Percentiles rank a stretch among this genome's conserved stretches.
These are phyloP conservation scores for Drosophila greeni DNA, from an alignment of 2,888 invertebrate genomes.

Conservation along the genomic window DNA sequence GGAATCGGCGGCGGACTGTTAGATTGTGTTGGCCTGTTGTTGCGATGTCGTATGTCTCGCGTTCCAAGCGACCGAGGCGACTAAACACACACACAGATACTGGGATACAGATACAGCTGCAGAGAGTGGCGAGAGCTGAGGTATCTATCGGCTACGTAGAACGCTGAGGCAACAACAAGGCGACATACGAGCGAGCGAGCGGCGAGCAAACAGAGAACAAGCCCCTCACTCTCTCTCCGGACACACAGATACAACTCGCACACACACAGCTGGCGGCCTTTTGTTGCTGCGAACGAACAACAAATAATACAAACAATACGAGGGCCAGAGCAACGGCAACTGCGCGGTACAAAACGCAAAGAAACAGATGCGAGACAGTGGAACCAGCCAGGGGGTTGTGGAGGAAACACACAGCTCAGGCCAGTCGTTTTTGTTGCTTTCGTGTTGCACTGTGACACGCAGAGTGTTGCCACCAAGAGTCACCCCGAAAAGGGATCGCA, in stretches of 20 bases:
- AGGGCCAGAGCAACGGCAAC: constrained; percentile 63
- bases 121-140: constrained; percentile 30
- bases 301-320: constrained; percentile 73
- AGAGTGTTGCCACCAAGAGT: neutral
- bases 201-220: constrained; percentile 68
- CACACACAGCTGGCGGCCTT: constrained; percentile 55
- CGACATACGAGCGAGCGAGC: constrained; percentile 19
- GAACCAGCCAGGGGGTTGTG: constrained; percentile 39
- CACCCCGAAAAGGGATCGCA: neutral
- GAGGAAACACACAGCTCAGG: constrained; percentile 18
- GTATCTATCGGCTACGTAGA: constrained; percentile 74
- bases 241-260: constrained; percentile 24
- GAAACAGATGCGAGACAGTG: constrained; percentile 59
- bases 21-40: constrained; percentile 54
- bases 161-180: constrained; percentile 60
- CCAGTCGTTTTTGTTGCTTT: constrained; percentile 54
- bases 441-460: constrained; percentile 12
- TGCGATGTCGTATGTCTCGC: constrained; percentile 72
- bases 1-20: constrained; percentile 31
- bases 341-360: constrained; percentile 70
- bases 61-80: constrained; percentile 75
- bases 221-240: constrained; percentile 38
- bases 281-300: constrained; percentile 66
- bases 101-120: constrained; percentile 40
- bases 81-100: constrained; percentile 72